A percentile compares a stretch with the other conserved stretches of the same genome.
phyloP scores from a whole-genome alignment of 2,113 vertebrate genomes.

The Ondatra zibethicus region DNA sequence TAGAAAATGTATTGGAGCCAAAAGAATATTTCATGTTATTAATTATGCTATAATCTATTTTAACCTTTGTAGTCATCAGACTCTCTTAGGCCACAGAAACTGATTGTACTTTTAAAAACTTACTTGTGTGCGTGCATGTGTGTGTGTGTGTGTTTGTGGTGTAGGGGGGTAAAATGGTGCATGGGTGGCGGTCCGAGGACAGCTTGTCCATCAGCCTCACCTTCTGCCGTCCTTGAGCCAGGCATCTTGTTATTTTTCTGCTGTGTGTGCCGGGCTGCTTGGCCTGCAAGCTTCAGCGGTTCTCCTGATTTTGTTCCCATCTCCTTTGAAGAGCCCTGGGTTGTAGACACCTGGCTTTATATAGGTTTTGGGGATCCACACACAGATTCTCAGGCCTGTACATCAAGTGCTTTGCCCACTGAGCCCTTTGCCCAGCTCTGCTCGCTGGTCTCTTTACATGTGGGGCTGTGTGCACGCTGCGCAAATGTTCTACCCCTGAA shows the following conservation, averaged over 20 bases:
- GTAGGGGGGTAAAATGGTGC: not conserved
- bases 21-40: not conserved
- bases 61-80: constrained; percentile 1
- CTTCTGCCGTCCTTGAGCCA: not conserved
- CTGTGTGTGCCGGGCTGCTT: not conserved
- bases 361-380: not conserved
- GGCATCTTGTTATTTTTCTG: not conserved
- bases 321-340: not conserved
- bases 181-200: not conserved
- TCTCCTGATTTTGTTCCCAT: not conserved
- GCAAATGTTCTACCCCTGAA: not conserved
- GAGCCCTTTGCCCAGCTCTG: not conserved
- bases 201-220: not conserved
- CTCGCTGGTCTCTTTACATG: not conserved
- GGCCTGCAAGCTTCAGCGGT: not conserved
- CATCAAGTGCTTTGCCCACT: not conserved
- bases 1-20: not conserved
- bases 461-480: not conserved
- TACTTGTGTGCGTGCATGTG: not conserved
- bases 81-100: not conserved
- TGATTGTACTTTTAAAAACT: not conserved
- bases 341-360: not conserved
- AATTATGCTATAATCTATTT: not conserved
- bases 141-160: not conserved
- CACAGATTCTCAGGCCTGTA: not conserved